Evolutionary conservation across 2,113 vertebrate species (phyloP).

Genomic region (Xenotilapia longispinis): DNA sequence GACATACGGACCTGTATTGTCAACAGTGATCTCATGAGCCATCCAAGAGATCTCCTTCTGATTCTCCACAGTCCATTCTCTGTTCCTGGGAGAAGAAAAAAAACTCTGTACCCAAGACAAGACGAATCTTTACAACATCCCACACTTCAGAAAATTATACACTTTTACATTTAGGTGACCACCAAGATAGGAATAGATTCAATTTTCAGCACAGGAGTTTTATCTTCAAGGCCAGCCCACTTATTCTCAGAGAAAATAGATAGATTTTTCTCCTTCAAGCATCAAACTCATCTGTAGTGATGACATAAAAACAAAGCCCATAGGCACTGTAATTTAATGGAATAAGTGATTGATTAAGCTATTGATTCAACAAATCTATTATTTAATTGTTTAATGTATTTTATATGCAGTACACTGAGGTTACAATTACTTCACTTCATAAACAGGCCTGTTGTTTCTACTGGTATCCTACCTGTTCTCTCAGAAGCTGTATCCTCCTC

Average conservation of each 20-base stretch:
- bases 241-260: neutral
- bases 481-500: neutral
- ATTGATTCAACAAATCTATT: neutral
- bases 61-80: neutral
- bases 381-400: neutral
- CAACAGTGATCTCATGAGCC: neutral
- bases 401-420: neutral
- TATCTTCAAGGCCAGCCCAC: neutral
- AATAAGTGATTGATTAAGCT: neutral
- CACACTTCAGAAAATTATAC: neutral
- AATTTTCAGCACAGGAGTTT: neutral
- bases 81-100: neutral
- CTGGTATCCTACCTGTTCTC: neutral
- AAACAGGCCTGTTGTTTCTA: neutral
- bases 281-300: neutral
- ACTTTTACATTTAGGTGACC: neutral
- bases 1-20: neutral
- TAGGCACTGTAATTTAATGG: neutral
- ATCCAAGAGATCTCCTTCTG: neutral
- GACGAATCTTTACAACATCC: neutral
- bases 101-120: neutral
- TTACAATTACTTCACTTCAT: neutral
- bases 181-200: neutral
- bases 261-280: neutral
- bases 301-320: neutral